Evolutionary conservation across 2,888 invertebrate species (phyloP).

Genomic region (Tiliacea citrago): DNA sequence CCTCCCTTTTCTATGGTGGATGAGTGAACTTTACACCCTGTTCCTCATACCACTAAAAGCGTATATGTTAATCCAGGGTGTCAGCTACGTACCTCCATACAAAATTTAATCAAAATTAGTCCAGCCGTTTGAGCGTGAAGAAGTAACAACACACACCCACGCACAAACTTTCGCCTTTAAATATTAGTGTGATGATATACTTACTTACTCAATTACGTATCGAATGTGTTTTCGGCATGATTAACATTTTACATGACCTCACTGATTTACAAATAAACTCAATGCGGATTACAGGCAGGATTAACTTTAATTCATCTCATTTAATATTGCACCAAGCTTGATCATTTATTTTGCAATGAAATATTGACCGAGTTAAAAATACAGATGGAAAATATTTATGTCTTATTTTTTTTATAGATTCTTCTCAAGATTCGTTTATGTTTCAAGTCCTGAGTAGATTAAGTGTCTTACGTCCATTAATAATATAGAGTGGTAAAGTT

Average conservation of each 20-base stretch:
- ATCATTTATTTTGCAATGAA: slow-evolving; percentile 16
- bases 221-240: background rate
- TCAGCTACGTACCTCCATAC: no score
- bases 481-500: background rate
- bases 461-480: background rate
- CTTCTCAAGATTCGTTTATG: background rate
- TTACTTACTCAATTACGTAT: background rate
- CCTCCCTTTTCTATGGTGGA: no score
- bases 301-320: slow-evolving; percentile 23
- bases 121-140: no score
- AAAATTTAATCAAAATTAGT: no score
- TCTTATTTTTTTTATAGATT: no score
- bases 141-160: no score
- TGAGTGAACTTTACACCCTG: no score
- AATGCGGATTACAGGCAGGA: slow-evolving; percentile 2
- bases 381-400: no score
- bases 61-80: no score
- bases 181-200: no score
- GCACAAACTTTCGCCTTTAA: no score
- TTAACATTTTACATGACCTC: slow-evolving; percentile 28
- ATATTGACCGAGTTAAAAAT: slow-evolving; percentile 7
- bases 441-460: background rate
- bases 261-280: slow-evolving; percentile 26
- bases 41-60: no score
- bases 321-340: slow-evolving; percentile 16